Evolutionary conservation across 2,888 invertebrate genomes (phyloP).

Genomic region (Ceriagrion tenellum): DNA sequence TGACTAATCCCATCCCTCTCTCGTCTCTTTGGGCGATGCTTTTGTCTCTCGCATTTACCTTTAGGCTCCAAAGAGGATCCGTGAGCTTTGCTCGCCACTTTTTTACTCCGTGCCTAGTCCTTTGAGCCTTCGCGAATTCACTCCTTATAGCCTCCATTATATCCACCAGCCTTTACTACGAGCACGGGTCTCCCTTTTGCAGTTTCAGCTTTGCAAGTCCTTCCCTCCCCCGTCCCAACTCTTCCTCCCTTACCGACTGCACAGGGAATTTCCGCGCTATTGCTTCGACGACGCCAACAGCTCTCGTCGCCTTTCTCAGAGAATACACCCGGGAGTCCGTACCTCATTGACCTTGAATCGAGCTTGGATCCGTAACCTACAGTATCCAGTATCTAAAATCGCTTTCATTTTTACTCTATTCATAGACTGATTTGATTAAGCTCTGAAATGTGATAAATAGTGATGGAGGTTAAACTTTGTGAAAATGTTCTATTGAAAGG

Average conservation of each 20-base stretch:
- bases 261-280: not conserved
- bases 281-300: not conserved
- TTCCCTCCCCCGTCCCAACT: not conserved
- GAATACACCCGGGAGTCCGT: too few species aligned
- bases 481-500: too few species aligned
- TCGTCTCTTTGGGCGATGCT: not conserved
- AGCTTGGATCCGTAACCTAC: too few species aligned
- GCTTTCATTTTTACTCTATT: too few species aligned
- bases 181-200: not conserved
- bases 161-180: not conserved
- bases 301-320: not conserved
- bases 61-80: not conserved
- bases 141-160: slow-evolving; percentile 32
- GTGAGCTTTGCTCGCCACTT: not conserved
- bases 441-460: too few species aligned
- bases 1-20: not conserved
- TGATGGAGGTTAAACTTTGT: too few species aligned
- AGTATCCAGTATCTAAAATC: too few species aligned
- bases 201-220: not conserved
- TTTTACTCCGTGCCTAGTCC: not conserved
- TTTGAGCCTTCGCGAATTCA: not conserved
- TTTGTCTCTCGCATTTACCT: not conserved
- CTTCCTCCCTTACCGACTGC: not conserved
- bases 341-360: too few species aligned
- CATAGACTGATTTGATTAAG: too few species aligned